Evolutionary conservation across 2,797 vertebrate species (phyloP).

Genomic region (Adelosebastes latens): DNA sequence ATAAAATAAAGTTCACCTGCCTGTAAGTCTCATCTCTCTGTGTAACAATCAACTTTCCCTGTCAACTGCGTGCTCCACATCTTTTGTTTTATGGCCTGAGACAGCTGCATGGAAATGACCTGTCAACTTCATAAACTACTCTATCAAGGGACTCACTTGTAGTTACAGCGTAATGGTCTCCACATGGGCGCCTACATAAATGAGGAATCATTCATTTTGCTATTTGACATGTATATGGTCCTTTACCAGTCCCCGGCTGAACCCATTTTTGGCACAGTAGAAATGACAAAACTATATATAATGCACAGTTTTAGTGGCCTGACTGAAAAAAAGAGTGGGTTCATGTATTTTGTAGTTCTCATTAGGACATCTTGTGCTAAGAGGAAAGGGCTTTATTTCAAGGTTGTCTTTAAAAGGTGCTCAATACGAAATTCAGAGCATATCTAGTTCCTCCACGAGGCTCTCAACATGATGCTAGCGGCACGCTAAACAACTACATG

Average conservation of each 20-base stretch:
- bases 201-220: constrained; percentile 12
- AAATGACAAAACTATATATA: not conserved
- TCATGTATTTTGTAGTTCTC: not conserved
- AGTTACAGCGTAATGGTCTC: constrained; percentile 30
- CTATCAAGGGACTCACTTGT: constrained; percentile 35
- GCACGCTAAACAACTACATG: too few species aligned
- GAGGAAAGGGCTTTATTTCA: not conserved
- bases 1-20: constrained; percentile 13
- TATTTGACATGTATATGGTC: not conserved
- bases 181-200: constrained; percentile 29
- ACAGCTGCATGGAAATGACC: constrained; percentile 66
- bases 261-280: not conserved
- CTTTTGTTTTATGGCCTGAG: constrained; percentile 48
- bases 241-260: not conserved
- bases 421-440: not conserved
- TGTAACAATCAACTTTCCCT: constrained; percentile 24
- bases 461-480: too few species aligned
- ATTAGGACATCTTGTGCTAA: not conserved
- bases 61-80: constrained; percentile 46
- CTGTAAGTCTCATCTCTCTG: constrained; percentile 3
- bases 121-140: constrained; percentile 54
- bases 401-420: not conserved
- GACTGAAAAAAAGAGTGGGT: not conserved
- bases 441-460: not conserved
- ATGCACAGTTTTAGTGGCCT: not conserved